A percentile compares a stretch with the other conserved stretches of the same genome.
Evolutionary conservation across 2,888 invertebrate genomes (phyloP).

Genomic region (Ophioninae sp.): DNA sequence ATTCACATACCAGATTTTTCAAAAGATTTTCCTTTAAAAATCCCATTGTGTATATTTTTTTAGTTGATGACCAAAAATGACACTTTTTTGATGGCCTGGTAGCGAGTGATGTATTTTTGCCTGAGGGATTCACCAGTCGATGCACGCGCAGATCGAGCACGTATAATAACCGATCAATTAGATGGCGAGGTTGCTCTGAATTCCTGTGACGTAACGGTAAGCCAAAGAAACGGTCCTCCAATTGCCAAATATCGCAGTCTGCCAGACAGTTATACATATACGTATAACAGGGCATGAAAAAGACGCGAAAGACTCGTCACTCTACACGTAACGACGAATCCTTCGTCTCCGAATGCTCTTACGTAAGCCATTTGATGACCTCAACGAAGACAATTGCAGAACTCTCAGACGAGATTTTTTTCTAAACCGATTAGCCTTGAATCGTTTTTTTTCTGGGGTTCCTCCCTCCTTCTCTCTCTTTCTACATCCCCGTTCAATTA

Average conservation of each 20-base stretch:
- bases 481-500: not conserved
- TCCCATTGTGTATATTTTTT: not conserved
- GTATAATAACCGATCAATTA: constrained; percentile 53
- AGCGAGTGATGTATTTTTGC: not conserved
- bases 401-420: constrained; percentile 34
- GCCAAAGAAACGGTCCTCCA: constrained; percentile 65
- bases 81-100: not conserved
- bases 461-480: not conserved
- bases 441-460: not conserved
- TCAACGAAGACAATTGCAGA: constrained; percentile 38
- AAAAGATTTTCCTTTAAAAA: not conserved
- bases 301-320: constrained; percentile 47
- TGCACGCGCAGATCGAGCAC: constrained; percentile 17
- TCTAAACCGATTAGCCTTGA: constrained; percentile 45
- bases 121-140: not conserved
- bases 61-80: not conserved
- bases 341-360: constrained; percentile 50
- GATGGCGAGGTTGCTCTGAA: constrained; percentile 36
- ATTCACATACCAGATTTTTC: too few relatives aligned
- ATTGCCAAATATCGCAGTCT: constrained; percentile 72
- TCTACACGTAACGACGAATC: constrained; percentile 40
- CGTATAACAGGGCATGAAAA: constrained; percentile 3
- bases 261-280: constrained; percentile 10
- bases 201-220: constrained; percentile 51
- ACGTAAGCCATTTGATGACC: constrained; percentile 55